Evolutionary conservation across 2,113 vertebrate species (phyloP), one percentile per base, ranked within the genome.

Genomic region (Phyllostomus hastatus): DNA sequence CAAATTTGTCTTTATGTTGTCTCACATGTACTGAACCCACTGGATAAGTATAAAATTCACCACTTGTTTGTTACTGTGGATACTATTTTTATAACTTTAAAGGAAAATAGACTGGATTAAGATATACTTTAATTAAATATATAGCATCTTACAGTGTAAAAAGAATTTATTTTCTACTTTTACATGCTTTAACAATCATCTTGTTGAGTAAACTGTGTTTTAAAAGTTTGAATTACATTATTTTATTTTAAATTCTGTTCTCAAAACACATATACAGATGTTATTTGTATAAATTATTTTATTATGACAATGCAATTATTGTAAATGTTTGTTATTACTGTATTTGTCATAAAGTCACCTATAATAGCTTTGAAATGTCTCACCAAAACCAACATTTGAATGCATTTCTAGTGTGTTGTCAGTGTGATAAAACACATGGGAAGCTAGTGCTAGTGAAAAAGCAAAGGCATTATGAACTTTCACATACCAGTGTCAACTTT

Each of bases 241-340:
- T 73, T 95, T 93, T 46, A 48, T 35, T 54, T 67, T 64, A 69
- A 38, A 61, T 70, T 91, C 78, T 86, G 28, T 80, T 91, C 22
- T 22, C 52, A 22, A 72, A 88, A 85, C 41, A 66, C 1, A 1
- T 72, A 57, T 20, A 52, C 7, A 59, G 64, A 76, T 90, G 10
- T 85, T 72, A 70, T 66, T 91, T 96, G 6, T 80, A 75, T 41
- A 61, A 94, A 92, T 24, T 82, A 70, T 92, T 96, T 90, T 85
- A 88, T 72, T 83, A 0, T 31, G 61, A 90, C 16, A 52, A 46
- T 67, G n/a, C 3, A 90, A 22, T 59, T 72, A 59, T 46, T 93
- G 3, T 67, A 80, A 91, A 28, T 43, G 8, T 54, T 83, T 48
- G 31, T 17, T 73, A 66, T 88, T 69, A 59, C 10, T 87, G 14